Evolutionary conservation across 2,113 vertebrate species (phyloP).

Genomic region (Zapornia atra): DNA sequence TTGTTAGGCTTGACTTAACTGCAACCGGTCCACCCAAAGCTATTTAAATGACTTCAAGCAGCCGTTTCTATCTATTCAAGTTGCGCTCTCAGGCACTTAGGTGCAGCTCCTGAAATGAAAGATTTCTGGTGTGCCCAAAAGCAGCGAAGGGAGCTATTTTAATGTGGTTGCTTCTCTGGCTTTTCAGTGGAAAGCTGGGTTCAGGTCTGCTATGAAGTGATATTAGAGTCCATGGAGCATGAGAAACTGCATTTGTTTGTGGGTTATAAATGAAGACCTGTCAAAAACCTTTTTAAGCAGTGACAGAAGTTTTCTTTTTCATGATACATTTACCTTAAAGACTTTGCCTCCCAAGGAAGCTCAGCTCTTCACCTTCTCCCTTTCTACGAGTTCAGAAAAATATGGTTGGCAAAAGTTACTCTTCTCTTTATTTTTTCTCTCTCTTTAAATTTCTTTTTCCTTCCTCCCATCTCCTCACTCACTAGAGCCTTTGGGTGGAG

Average conservation of each 20-base stretch:
- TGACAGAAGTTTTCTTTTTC: slow-evolving; percentile 51
- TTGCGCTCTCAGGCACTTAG: not conserved
- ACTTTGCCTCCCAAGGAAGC: not conserved
- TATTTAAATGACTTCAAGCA: not conserved
- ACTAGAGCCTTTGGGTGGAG: not conserved
- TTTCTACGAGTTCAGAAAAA: not conserved
- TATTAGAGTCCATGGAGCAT: slow-evolving; percentile 50
- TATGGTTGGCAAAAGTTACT: not conserved
- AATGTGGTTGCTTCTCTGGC: not conserved
- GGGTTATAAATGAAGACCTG: slow-evolving; percentile 66
- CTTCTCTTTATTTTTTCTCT: not conserved
- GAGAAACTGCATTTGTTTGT: slow-evolving; percentile 60
- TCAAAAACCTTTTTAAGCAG: slow-evolving; percentile 60
- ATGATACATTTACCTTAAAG: slow-evolving; percentile 48
- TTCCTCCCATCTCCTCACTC: not conserved
- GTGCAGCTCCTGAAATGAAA: slow-evolving; percentile 37
- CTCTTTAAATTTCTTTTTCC: not conserved
- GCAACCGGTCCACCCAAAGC: not conserved
- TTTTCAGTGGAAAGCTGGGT: slow-evolving; percentile 7
- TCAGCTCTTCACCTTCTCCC: not conserved
- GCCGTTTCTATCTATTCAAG: not conserved
- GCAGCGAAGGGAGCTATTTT: not conserved
- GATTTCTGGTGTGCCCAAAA: slow-evolving; percentile 37
- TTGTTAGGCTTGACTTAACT: slow-evolving; percentile 43
- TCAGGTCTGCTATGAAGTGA: slow-evolving; percentile 7